A percentile compares a stretch with the other conserved stretches of the same genome.
These are phyloP conservation scores for Antennarius maculatus DNA, from an alignment of 2,797 vertebrate species.

Conservation along the genomic window DNA sequence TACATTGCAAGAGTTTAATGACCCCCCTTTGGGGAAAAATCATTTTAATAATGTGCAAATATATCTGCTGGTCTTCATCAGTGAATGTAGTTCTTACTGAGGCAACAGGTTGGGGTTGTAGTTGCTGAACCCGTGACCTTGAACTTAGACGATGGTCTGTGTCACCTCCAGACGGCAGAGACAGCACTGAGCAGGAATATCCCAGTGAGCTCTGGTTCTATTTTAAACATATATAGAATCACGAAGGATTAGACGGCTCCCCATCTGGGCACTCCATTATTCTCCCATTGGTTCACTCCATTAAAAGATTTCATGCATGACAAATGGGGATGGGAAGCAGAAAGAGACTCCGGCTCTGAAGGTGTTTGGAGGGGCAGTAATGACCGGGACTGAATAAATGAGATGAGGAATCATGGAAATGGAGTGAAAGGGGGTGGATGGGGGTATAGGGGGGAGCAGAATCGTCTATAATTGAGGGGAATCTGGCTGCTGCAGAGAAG, in stretches of 20 bases:
- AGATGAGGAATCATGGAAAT: conserved; percentile 37
- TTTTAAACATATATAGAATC: conserved; percentile 55
- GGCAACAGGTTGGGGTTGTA: neutral
- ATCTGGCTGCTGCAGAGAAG: conserved; percentile 53
- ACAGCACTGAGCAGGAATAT: conserved; percentile 7
- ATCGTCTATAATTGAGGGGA: conserved; percentile 67
- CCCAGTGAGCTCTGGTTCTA: conserved; percentile 41
- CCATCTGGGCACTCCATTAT: conserved; percentile 63
- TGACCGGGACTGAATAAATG: conserved; percentile 39
- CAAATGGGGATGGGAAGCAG: conserved; percentile 55
- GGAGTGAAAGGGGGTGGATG: conserved; percentile 9
- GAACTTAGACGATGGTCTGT: neutral
- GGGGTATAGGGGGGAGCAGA: conserved; percentile 35
- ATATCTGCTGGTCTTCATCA: too few species aligned
- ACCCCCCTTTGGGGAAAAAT: neutral
- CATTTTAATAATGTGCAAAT: neutral
- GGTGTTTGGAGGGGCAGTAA: conserved; percentile 55
- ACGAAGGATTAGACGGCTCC: conserved; percentile 49
- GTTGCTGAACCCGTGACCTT: neutral
- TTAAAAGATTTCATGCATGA: conserved; percentile 71
- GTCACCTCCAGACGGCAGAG: neutral
- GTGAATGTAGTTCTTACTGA: too few species aligned
- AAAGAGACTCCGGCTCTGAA: conserved; percentile 35
- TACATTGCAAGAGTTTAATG: too few species aligned
- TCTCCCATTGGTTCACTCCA: conserved; percentile 61